phyloP scores from a whole-genome alignment of 2,797 vertebrate genomes.

The Tarsius wallacei region DNA sequence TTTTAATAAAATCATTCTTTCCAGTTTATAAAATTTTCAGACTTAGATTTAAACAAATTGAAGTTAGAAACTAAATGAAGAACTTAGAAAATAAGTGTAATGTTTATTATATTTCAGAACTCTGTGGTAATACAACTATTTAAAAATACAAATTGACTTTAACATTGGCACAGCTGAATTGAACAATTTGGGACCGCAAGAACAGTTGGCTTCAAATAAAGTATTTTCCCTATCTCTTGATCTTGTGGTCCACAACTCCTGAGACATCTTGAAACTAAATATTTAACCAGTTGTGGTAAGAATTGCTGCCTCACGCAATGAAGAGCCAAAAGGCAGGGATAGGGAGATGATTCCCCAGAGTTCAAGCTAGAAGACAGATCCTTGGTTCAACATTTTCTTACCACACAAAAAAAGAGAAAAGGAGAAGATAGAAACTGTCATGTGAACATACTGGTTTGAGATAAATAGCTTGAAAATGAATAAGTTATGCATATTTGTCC shows the following conservation, averaged over 20 bases:
- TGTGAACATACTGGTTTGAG: neutral
- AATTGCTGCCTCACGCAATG: rapidly evolving
- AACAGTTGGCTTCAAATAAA: neutral
- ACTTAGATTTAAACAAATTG: neutral
- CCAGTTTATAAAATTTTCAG: neutral
- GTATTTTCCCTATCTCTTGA: neutral
- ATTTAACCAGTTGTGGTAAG: neutral
- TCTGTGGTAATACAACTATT: neutral
- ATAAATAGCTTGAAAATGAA: neutral
- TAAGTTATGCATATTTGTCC: neutral
- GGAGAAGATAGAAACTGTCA: neutral
- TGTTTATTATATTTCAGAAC: neutral
- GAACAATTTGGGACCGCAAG: neutral
- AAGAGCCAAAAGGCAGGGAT: neutral
- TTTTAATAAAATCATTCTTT: neutral
- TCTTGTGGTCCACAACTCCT: neutral
- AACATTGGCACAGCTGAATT: neutral
- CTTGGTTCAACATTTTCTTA: neutral
- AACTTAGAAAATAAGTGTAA: neutral
- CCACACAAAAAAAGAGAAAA: neutral
- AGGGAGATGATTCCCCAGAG: neutral
- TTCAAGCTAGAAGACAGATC: neutral
- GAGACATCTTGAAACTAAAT: neutral
- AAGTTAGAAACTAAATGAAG: neutral
- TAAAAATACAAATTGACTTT: neutral